Conservation (phyloP, 2,888 invertebrate genomes). For the Lycophotia porphyrea region DNA sequence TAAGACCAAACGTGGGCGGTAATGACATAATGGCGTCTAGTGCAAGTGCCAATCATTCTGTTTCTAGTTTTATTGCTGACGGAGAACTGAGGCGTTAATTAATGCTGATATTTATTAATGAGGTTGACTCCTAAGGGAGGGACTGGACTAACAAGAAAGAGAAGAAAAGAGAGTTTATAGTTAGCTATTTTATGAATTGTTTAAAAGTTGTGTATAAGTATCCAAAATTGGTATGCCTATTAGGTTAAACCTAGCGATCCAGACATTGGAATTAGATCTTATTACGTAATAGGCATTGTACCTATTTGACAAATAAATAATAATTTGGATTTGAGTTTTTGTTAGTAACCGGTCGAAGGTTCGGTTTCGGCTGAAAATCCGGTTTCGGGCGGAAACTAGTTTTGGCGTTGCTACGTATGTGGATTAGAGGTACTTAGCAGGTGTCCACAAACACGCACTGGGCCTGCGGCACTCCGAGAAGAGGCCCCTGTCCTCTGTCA, state of each 20-base stretch:
- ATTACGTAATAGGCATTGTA: too few species aligned
- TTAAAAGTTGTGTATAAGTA: too few species aligned
- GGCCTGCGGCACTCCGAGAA: background rate
- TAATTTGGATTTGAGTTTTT: background rate
- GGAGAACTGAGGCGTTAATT: constrained; percentile 20
- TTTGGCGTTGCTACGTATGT: background rate
- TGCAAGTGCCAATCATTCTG: constrained; percentile 47
- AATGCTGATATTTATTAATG: background rate
- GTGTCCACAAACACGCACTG: background rate
- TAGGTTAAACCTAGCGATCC: too few species aligned
- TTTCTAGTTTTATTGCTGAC: constrained; percentile 30
- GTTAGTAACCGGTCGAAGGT: background rate
- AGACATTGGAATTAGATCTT: too few species aligned
- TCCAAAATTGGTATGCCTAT: too few species aligned
- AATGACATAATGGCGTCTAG: constrained; percentile 64
- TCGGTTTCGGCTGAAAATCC: background rate
- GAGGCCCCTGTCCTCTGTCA: background rate
- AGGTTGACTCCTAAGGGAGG: background rate
- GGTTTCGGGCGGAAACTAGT: background rate
- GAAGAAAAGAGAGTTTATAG: too few species aligned
- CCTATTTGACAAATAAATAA: too few species aligned
- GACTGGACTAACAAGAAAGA: too few species aligned
- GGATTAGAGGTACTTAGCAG: background rate
- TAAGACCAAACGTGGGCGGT: constrained; percentile 50
- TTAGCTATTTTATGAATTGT: background rate